Base-by-base conservation (phyloP, 2,888 invertebrate species). In the Ennomos erosarius region DNA sequence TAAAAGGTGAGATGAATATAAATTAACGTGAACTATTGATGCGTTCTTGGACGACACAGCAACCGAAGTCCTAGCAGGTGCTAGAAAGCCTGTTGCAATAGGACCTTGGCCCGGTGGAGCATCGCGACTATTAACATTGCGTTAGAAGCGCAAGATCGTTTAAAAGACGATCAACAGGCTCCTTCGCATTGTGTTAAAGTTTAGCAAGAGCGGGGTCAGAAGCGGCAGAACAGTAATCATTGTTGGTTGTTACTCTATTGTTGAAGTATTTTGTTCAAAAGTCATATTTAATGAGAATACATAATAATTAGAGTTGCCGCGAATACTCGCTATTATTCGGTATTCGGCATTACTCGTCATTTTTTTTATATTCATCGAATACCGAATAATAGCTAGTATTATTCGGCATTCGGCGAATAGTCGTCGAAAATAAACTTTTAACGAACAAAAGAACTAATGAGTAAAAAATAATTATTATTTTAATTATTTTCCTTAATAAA, bases 111-210 rank as follows among this genome's bases (percentile, higher is more conserved):
- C 80, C 65, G 81, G 84, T 85, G 82, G 82, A 82, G 76, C 82
- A 82, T 81, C 80, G 84, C 84, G 51, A 47, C 53, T 84, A 86
- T 84, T 85, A 87, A 76, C 76, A 77, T 85, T 85, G 84, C 87
- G 82, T 80, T 85, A 84, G 77, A 78, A 78, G 83, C 82, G 82
- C 83, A 79, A 87, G 85, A 90, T 85, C 90, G 78, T 87, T 90
- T 90, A 90, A 90, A 90, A 90, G 87, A 87, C 90, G 88, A 91
- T 91, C 88, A 90, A 79, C 81, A 71, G 77, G 81, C 85, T 86
- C 84, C 85, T 90, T 84, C 73, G 79, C 79, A 87, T 86, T 88
- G 85, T 88, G 84, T 76, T 70, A 74, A 75, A 74, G 81, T 88
- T 88, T 85, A 82, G 87, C 83, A 88, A 90, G 76, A 73, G 79